Base-by-base conservation (phyloP, 1,140 invertebrate genomes). In the Trachymyrmex cornetzi region DNA sequence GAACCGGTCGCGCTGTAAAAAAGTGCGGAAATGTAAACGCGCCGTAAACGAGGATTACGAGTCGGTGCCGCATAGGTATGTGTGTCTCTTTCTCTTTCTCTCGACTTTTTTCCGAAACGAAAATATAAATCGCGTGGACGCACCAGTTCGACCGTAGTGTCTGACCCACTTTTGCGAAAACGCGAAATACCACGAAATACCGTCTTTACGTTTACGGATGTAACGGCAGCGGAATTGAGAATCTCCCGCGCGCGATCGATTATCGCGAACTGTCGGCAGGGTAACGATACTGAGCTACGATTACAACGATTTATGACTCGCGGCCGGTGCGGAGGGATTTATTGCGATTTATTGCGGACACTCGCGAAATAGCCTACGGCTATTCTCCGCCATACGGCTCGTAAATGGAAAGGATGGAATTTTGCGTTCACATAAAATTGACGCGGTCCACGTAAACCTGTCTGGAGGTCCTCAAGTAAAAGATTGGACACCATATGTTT, bases 11-110 rank as follows among this genome's bases (percentile, higher is more conserved):
- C 27, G 55, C 12, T 74, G 55, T 84, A 84, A 84, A 84, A 84
- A 84, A 84, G 44, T 44, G 67, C 38, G 38, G 80, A 74, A 84
- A 84, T 75, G 69, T 84, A 84, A 80, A 80, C 77, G 77, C 77
- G 59, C 12, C 59, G 38, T 80, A 80, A 84, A 84, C 80, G 80
- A 24, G 69, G 55, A 84, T 84, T 75, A 84, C 55, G 55, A 48
- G n/a, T 24, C 4, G 24, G n/a, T n/a, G n/a, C 2, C 48, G 34
- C 16, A 53, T 3, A 14, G 24, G 7, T 61, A n/a, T 61, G 7
- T 61, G 2, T 61, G 2, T 61, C 22, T 61, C 22, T 61, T 12
- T 24, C 12, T 14, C 11, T 61, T 64, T 44, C 12, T 48, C 12
- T 66, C 38, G 6, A 38, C 34, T 63, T 38, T 66, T 19, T 22